phyloP scores from a whole-genome alignment of 2,113 vertebrate genomes.

The Haliaeetus leucogaster region DNA sequence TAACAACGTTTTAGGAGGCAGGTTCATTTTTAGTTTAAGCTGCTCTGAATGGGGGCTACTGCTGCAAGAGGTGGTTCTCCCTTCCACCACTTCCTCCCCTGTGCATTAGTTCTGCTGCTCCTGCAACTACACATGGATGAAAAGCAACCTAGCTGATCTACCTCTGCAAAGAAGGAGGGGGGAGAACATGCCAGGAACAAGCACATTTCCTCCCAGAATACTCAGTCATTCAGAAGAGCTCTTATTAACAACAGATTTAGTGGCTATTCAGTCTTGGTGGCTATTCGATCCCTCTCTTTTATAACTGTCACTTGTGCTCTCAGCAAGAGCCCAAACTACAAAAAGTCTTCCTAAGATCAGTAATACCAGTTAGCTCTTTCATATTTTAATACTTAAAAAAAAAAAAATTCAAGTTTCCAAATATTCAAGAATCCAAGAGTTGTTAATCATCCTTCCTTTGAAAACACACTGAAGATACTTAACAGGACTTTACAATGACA shows the following conservation, averaged over 20 bases:
- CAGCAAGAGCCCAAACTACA: neutral
- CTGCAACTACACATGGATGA: neutral
- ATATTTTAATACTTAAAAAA: neutral
- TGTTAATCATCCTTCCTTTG: neutral
- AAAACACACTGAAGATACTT: neutral
- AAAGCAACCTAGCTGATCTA: neutral
- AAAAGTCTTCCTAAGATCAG: neutral
- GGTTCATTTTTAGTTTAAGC: neutral
- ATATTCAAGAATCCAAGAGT: neutral
- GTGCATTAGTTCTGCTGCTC: neutral
- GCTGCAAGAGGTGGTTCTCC: neutral
- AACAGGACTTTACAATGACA: neutral
- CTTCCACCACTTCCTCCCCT: neutral
- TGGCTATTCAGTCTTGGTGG: neutral
- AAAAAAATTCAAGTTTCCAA: neutral
- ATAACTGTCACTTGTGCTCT: neutral
- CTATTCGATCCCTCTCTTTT: neutral
- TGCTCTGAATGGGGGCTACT: neutral
- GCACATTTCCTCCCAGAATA: neutral
- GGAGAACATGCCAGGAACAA: neutral
- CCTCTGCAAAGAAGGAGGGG: neutral
- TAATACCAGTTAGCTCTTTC: neutral
- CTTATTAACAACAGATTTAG: neutral
- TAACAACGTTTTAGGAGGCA: neutral
- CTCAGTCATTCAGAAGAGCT: neutral